phyloP scores from a whole-genome alignment of 2,888 invertebrate genomes.

The Nebria brevicollis region DNA sequence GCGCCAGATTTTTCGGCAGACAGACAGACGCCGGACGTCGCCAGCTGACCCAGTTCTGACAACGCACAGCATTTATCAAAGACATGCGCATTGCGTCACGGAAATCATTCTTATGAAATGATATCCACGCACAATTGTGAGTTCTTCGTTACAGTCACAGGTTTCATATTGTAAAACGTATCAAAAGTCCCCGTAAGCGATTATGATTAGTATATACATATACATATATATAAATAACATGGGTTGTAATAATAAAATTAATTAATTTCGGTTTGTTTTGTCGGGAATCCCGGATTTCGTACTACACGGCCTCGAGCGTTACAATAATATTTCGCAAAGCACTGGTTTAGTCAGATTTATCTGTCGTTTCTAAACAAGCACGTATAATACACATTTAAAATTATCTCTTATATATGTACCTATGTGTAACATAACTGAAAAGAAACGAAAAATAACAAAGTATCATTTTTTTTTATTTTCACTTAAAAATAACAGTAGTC shows the following conservation, averaged over 20 bases:
- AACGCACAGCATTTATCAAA: neutral
- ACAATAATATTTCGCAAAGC: neutral
- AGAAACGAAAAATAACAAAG: too few species aligned
- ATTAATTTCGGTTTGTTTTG: neutral
- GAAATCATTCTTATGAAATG: too few species aligned
- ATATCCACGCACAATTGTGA: too few species aligned
- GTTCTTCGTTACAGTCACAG: too few species aligned
- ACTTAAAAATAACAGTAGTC: too few species aligned
- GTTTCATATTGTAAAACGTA: too few species aligned
- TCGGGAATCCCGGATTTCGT: neutral
- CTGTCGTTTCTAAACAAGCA: neutral
- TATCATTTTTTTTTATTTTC: too few species aligned
- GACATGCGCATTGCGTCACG: neutral
- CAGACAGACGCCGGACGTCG: neutral
- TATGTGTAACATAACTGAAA: too few species aligned
- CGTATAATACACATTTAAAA: neutral
- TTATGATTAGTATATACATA: neutral
- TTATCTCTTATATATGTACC: neutral
- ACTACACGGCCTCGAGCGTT: neutral
- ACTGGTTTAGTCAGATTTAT: neutral
- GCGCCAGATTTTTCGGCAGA: neutral
- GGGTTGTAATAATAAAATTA: neutral
- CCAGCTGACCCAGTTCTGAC: neutral
- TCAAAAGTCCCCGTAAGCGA: neutral
- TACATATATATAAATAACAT: too few species aligned